A percentile compares a stretch with the other conserved stretches of the same genome.
phyloP scores from a whole-genome alignment of 2,797 vertebrate genomes.

The Pantherophis vulpinus region DNA sequence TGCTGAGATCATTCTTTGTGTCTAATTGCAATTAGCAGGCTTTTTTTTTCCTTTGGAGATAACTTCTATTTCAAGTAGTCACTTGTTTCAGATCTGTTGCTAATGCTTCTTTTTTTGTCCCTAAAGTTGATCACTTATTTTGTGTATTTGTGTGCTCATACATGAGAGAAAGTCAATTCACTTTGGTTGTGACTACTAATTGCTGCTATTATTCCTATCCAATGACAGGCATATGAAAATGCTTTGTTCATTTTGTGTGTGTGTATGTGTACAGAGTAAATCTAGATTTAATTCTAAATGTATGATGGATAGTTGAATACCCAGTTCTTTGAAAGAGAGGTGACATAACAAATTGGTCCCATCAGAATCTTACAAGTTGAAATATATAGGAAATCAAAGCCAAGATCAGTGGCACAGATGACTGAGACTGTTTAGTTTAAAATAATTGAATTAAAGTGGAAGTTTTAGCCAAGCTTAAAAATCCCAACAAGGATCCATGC shows the following conservation, averaged over 20 bases:
- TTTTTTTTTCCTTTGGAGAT: constrained; percentile 26
- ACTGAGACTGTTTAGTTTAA: neutral
- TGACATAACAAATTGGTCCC: neutral
- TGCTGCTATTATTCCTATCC: neutral
- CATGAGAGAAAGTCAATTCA: neutral
- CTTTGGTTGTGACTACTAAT: neutral
- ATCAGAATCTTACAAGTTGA: neutral
- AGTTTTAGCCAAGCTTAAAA: neutral
- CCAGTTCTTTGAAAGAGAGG: neutral
- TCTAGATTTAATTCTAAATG: neutral
- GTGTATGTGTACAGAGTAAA: neutral
- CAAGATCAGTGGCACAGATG: neutral
- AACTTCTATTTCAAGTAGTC: constrained; percentile 37
- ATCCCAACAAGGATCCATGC: neutral
- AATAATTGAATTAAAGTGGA: neutral
- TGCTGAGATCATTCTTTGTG: constrained; percentile 40
- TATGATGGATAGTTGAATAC: neutral
- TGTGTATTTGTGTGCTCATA: neutral
- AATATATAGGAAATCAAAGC: neutral
- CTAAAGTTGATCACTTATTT: neutral
- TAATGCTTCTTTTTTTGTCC: constrained; percentile 22
- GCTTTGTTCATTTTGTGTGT: neutral
- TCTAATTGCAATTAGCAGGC: constrained; percentile 47
- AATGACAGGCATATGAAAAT: neutral
- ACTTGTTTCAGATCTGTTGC: constrained; percentile 29